phyloP scores from a whole-genome alignment of 2,888 invertebrate genomes.

The Drosophila barbarae region DNA sequence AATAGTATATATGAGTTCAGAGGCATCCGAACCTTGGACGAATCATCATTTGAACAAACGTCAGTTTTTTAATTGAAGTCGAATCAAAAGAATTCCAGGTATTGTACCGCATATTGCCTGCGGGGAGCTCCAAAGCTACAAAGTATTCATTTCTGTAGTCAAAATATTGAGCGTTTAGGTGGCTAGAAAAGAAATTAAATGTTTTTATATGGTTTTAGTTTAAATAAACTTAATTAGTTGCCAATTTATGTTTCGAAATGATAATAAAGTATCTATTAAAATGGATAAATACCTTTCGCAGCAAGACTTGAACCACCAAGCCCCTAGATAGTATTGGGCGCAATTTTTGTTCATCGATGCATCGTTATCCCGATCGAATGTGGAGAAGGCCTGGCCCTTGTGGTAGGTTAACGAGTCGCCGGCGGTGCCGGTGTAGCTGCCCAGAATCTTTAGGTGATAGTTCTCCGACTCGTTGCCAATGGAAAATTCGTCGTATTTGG shows the following conservation, averaged over 20 bases:
- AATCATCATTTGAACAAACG: conserved; percentile 23
- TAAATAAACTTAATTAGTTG: not conserved
- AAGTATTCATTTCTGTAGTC: not conserved
- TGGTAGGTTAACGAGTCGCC: conserved; percentile 10
- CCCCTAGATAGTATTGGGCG: conserved; percentile 10
- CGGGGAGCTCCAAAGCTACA: not conserved
- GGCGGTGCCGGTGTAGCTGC: conserved; percentile 5
- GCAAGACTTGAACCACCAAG: conserved; percentile 16
- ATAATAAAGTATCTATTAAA: not conserved
- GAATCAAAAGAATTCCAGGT: not conserved
- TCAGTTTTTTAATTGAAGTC: not conserved
- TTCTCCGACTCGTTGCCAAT: conserved; percentile 15
- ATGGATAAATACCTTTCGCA: not conserved
- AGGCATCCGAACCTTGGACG: conserved; percentile 12
- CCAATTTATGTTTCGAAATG: too few relatives aligned
- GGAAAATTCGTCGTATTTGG: conserved; percentile 22
- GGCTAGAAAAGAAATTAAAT: not conserved
- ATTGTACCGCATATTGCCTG: not conserved
- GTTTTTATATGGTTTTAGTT: not conserved
- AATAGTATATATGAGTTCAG: not conserved
- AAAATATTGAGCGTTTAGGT: conserved; percentile 20
- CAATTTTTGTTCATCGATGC: not conserved
- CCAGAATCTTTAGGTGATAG: conserved; percentile 3
- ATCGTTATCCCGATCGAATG: conserved; percentile 20
- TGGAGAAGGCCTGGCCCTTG: conserved; percentile 15